These are phyloP conservation scores for Sceloporus undulatus DNA, from an alignment of 2,113 vertebrate genomes.

Conservation along the genomic window DNA sequence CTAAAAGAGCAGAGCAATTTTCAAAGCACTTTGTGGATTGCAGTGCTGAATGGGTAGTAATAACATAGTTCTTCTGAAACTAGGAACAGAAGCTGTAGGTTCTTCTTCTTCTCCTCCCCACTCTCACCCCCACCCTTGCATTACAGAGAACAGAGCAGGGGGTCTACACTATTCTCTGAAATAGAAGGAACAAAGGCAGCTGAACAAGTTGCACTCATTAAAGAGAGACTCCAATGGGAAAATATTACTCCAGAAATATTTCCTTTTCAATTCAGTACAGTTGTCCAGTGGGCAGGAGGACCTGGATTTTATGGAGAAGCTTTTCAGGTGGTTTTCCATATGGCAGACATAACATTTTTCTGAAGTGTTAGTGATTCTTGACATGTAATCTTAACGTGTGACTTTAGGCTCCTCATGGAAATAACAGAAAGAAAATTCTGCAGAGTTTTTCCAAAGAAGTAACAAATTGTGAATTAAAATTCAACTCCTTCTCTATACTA, in stretches of 20 bases:
- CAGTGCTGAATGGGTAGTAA: constrained; percentile 10
- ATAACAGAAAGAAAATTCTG: background rate
- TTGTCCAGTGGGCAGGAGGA: background rate
- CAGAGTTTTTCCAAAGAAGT: background rate
- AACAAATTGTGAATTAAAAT: background rate
- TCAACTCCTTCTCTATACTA: background rate
- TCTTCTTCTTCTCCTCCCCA: background rate
- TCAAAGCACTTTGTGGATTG: constrained; percentile 6
- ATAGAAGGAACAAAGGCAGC: background rate
- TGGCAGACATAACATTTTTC: background rate
- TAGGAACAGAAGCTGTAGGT: background rate
- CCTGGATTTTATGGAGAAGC: background rate
- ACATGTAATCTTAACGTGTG: background rate
- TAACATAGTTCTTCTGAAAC: background rate
- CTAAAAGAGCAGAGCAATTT: constrained; percentile 4
- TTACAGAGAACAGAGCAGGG: background rate
- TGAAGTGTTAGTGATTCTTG: background rate
- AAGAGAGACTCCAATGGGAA: background rate
- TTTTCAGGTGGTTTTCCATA: background rate
- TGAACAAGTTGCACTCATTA: background rate
- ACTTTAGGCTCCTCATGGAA: background rate
- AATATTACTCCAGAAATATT: background rate
- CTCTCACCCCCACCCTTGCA: background rate
- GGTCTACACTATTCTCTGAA: background rate
- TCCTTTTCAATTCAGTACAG: background rate